Evolutionary conservation across 2,113 vertebrate genomes (phyloP).

Genomic region (Corythoichthys haematopterus): DNA sequence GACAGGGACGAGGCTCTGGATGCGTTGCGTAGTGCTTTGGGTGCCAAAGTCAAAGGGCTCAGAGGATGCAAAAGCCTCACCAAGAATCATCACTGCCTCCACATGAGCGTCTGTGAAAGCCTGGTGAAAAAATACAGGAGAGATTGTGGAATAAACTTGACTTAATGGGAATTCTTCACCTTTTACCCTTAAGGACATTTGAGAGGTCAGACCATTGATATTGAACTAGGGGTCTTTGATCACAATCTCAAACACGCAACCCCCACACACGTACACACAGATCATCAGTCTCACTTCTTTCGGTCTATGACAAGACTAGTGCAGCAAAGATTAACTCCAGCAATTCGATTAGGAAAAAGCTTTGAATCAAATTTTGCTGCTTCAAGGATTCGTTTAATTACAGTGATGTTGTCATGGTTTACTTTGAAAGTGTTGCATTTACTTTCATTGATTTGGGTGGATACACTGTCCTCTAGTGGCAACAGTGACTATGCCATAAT

Average conservation of each 20-base stretch:
- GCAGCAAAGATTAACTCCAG: too few relatives aligned
- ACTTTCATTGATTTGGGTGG: too few relatives aligned
- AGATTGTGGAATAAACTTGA: background rate
- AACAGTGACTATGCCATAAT: too few relatives aligned
- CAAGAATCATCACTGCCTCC: slow-evolving; percentile 87
- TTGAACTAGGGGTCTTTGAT: background rate
- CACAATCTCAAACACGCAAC: too few relatives aligned
- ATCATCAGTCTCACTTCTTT: background rate
- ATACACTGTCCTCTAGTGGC: too few relatives aligned
- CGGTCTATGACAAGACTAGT: too few relatives aligned
- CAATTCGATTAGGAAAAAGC: too few relatives aligned
- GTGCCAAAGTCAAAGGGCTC: slow-evolving; percentile 80
- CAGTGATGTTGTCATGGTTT: too few relatives aligned
- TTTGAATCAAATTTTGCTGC: too few relatives aligned
- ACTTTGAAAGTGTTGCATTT: too few relatives aligned
- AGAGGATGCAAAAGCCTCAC: slow-evolving; percentile 77
- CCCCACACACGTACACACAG: background rate
- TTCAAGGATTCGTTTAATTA: too few relatives aligned
- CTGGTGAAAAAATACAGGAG: slow-evolving; percentile 45
- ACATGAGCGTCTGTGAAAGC: slow-evolving; percentile 81
- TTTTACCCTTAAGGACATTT: background rate
- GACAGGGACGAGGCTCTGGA: slow-evolving; percentile 79
- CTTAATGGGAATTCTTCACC: background rate
- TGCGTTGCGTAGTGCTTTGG: slow-evolving; percentile 78
- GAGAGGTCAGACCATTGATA: background rate